Evolutionary conservation across 2,797 vertebrate species (phyloP).

Genomic region (Tachyglossus aculeatus): DNA sequence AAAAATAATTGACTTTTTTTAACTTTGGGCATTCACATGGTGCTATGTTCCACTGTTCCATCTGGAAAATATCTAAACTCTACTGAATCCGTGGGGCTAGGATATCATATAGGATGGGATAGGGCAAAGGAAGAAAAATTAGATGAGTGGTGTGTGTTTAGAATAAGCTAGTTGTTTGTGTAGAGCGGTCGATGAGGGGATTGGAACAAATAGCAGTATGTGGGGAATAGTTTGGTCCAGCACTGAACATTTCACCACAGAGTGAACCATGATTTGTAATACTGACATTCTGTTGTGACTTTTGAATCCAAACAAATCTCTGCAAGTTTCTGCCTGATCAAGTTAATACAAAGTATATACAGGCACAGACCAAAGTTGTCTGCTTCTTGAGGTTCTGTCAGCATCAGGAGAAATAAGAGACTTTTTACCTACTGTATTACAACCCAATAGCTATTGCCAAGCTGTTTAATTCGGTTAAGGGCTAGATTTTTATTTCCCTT

Average conservation of each 20-base stretch:
- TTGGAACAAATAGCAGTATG: slow-evolving; percentile 37
- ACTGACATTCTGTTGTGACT: slow-evolving; percentile 59
- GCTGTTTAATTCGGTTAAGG: slow-evolving; percentile 3
- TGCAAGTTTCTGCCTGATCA: slow-evolving; percentile 54
- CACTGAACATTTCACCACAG: slow-evolving; percentile 44
- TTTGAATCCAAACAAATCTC: slow-evolving; percentile 49
- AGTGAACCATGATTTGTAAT: slow-evolving; percentile 57
- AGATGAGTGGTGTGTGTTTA: slow-evolving; percentile 37
- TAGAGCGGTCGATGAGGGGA: slow-evolving; percentile 32
- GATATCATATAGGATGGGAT: slow-evolving; percentile 64
- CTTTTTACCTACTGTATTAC: slow-evolving; percentile 33
- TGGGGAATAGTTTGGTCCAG: slow-evolving; percentile 30
- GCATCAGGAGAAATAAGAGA: slow-evolving; percentile 18
- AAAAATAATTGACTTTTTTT: slow-evolving; percentile 63
- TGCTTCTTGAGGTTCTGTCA: slow-evolving; percentile 37
- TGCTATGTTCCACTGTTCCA: slow-evolving; percentile 61
- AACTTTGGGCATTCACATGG: slow-evolving; percentile 64
- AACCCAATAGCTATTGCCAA: slow-evolving; percentile 24
- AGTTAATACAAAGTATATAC: slow-evolving; percentile 55
- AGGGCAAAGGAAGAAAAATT: slow-evolving; percentile 30
- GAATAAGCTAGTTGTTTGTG: slow-evolving; percentile 47
- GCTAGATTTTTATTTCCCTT: not conserved
- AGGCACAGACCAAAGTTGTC: slow-evolving; percentile 29
- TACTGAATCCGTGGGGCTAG: slow-evolving; percentile 63
- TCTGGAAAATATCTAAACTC: slow-evolving; percentile 75